Evolutionary conservation across 2,113 vertebrate species (phyloP).

Genomic region (Accipiter virgatus): DNA sequence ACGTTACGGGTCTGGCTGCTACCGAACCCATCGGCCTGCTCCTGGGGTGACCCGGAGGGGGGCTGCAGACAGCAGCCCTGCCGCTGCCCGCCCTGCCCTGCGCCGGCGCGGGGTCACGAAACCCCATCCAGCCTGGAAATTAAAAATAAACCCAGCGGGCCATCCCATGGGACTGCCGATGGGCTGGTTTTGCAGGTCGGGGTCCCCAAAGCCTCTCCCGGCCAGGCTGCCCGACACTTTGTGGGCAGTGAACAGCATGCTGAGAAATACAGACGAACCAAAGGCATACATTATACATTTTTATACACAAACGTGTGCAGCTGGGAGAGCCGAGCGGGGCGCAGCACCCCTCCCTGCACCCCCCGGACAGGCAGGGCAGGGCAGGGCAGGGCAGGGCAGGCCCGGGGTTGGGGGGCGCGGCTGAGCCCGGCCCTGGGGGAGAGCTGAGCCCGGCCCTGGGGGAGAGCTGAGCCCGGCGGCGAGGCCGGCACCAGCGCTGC

Average conservation of each 20-base stretch:
- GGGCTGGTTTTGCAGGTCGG: fast-evolving
- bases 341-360: background rate
- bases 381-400: background rate
- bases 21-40: background rate
- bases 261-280: fast-evolving
- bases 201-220: background rate
- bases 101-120: fast-evolving
- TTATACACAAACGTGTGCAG: background rate
- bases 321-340: background rate
- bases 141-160: fast-evolving
- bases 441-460: too few relatives aligned
- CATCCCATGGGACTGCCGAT: background rate
- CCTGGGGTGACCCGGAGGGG: background rate
- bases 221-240: background rate
- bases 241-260: fast-evolving
- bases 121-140: background rate
- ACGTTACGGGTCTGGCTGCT: fast-evolving
- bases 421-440: background rate
- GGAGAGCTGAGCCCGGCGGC: too few relatives aligned
- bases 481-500: too few relatives aligned
- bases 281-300: fast-evolving
- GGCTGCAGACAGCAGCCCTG: background rate
- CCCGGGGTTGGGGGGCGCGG: too few relatives aligned
- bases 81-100: background rate
- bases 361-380: background rate